phyloP scores from a whole-genome alignment of 1,140 invertebrate genomes.

The Pseudomyrmex dendroicus region DNA sequence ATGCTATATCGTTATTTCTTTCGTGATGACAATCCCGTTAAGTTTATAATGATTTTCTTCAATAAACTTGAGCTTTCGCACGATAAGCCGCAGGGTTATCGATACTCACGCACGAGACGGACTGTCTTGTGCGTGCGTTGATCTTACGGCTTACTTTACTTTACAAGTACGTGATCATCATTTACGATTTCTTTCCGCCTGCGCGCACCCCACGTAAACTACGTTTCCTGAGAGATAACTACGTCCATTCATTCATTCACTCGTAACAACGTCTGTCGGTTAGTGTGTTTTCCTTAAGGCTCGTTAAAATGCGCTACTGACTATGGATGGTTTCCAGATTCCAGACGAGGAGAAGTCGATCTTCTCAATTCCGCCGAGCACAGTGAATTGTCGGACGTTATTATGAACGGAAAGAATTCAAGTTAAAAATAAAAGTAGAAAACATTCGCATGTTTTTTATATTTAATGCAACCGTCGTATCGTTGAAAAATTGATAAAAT shows the following conservation, averaged over 20 bases:
- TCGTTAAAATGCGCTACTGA: conserved; percentile 18
- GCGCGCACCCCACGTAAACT: conserved; percentile 47
- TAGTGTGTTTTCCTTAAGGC: conserved; percentile 10
- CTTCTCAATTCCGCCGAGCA: not conserved
- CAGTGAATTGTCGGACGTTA: not conserved
- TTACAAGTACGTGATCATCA: conserved; percentile 76
- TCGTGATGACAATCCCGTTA: not conserved
- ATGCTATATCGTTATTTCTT: not conserved
- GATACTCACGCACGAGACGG: conserved; percentile 48
- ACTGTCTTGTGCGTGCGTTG: conserved; percentile 51
- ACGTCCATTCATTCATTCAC: conserved; percentile 71
- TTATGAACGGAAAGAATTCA: no score
- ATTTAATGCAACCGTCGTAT: not conserved
- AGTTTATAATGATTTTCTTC: not conserved
- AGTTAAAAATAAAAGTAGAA: not conserved
- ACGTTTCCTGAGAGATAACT: conserved; percentile 62
- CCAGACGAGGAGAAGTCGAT: not conserved
- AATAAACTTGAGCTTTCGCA: not conserved
- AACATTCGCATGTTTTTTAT: not conserved
- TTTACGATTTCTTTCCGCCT: conserved; percentile 66
- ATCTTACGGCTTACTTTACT: conserved; percentile 76
- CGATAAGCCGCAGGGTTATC: conserved; percentile 57
- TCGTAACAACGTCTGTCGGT: conserved; percentile 29
- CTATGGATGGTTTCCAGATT: conserved; percentile 38
- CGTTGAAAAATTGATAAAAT: not conserved